Conservation (phyloP, 2,888 invertebrate species). For the Stenodema calcarata region DNA sequence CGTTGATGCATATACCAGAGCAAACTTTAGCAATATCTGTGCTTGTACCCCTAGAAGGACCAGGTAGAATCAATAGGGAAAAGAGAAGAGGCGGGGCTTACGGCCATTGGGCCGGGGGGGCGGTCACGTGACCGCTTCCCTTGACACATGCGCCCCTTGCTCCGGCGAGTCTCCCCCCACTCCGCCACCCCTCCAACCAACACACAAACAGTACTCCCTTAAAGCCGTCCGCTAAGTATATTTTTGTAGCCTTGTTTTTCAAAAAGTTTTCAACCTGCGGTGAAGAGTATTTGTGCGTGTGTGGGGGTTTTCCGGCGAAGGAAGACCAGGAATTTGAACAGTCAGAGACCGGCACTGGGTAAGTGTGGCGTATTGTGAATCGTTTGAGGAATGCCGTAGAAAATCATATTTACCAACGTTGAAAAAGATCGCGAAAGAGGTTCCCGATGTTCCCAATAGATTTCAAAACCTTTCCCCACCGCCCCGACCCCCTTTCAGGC, state of each 20-base stretch:
- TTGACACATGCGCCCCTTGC: conserved; percentile 39
- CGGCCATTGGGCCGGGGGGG: conserved; percentile 37
- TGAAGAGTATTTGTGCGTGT: conserved; percentile 39
- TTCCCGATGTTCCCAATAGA: conserved; percentile 25
- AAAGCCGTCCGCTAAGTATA: conserved; percentile 56
- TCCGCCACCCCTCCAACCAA: conserved; percentile 46
- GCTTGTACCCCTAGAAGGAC: conserved; percentile 51
- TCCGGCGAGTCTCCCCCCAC: conserved; percentile 31
- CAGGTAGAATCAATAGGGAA: conserved; percentile 52
- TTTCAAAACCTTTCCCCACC: conserved; percentile 45
- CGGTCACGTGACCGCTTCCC: conserved; percentile 50
- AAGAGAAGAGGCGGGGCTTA: conserved; percentile 48
- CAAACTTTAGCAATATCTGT: conserved; percentile 47
- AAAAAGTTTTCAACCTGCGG: conserved; percentile 55
- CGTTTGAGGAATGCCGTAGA: background rate
- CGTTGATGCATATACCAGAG: conserved; percentile 47
- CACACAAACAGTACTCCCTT: conserved; percentile 51
- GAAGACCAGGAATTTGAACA: conserved; percentile 18
- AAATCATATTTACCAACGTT: background rate
- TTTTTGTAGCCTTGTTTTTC: conserved; percentile 57
- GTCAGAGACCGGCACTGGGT: conserved; percentile 31
- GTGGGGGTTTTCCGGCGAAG: conserved; percentile 31
- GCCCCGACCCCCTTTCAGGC: background rate
- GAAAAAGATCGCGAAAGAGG: conserved; percentile 25
- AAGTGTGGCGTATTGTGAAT: conserved; percentile 19